A percentile compares a stretch with the other conserved stretches of the same genome.
These are phyloP conservation scores for Tolypeutes matacus DNA, from an alignment of 2,797 vertebrate species.

Conservation along the genomic window DNA sequence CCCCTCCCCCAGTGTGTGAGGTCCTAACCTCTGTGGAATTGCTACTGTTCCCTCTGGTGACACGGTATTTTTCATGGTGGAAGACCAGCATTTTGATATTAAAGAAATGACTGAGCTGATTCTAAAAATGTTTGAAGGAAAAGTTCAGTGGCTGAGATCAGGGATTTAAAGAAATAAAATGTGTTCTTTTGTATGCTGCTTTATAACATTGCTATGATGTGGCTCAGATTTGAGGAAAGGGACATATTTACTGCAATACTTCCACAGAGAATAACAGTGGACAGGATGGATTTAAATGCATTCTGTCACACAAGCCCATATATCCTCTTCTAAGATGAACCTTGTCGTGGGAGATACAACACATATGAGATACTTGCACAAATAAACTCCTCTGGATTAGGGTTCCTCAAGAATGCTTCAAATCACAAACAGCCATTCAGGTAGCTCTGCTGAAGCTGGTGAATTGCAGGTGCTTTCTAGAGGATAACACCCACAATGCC, in stretches of 20 bases:
- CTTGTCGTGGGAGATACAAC: not conserved
- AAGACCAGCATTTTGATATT: conserved; percentile 71
- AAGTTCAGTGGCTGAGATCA: not conserved
- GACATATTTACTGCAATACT: not conserved
- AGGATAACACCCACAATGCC: not conserved
- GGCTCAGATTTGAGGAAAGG: conserved; percentile 11
- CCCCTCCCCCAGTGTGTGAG: not conserved
- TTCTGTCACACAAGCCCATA: not conserved
- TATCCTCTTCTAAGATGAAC: not conserved
- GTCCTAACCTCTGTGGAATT: not conserved
- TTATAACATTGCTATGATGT: not conserved
- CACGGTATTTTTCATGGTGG: conserved; percentile 36
- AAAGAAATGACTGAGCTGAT: conserved; percentile 66
- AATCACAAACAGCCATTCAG: not conserved
- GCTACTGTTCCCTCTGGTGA: not conserved
- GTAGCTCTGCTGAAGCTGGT: not conserved
- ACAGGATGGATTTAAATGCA: not conserved
- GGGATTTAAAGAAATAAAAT: conserved; percentile 13
- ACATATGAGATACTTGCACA: not conserved
- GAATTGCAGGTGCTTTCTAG: not conserved
- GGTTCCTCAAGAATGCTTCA: conserved; percentile 45
- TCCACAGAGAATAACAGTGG: conserved; percentile 13
- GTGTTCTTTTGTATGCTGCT: conserved; percentile 40
- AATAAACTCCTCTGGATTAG: conserved; percentile 57
- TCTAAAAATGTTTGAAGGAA: not conserved